Evolutionary conservation across 1,140 invertebrate species (phyloP).

Genomic region (Platyura marginata): DNA sequence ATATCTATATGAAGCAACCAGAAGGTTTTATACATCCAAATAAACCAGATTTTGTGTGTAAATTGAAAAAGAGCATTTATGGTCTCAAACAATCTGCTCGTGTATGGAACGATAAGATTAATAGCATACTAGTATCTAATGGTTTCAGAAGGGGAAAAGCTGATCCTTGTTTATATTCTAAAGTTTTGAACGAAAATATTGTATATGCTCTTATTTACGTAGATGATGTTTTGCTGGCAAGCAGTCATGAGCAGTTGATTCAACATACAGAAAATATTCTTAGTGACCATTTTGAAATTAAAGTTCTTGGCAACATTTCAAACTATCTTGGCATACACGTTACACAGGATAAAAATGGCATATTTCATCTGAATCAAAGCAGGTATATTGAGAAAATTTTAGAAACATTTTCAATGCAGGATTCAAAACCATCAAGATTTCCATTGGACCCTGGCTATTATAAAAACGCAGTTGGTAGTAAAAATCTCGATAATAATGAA

Average conservation of each 20-base stretch:
- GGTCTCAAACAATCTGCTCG: slow-evolving; percentile 25
- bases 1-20: slow-evolving; percentile 21
- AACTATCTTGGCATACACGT: slow-evolving; percentile 12
- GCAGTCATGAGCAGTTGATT: slow-evolving; percentile 1
- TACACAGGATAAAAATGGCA: neutral
- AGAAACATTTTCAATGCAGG: neutral
- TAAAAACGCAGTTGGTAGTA: neutral
- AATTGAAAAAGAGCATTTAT: slow-evolving; percentile 22
- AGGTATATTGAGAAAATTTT: neutral
- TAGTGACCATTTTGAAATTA: slow-evolving; percentile 9
- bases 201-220: slow-evolving; percentile 4
- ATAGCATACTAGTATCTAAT: slow-evolving; percentile 5
- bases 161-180: slow-evolving; percentile 8
- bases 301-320: slow-evolving; percentile 11
- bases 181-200: neutral
- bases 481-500: neutral
- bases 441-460: neutral
- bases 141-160: slow-evolving; percentile 5
- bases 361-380: neutral
- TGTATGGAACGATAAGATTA: slow-evolving; percentile 19
- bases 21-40: slow-evolving; percentile 12
- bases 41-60: slow-evolving; percentile 9
- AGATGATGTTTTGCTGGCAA: slow-evolving; percentile 6
- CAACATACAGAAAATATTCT: slow-evolving; percentile 1
- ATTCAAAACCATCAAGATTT: neutral